Percentiles rank a stretch among this genome's conserved stretches.
Conservation (phyloP, 1,140 invertebrate species). For the Microplitis demolitor region DNA sequence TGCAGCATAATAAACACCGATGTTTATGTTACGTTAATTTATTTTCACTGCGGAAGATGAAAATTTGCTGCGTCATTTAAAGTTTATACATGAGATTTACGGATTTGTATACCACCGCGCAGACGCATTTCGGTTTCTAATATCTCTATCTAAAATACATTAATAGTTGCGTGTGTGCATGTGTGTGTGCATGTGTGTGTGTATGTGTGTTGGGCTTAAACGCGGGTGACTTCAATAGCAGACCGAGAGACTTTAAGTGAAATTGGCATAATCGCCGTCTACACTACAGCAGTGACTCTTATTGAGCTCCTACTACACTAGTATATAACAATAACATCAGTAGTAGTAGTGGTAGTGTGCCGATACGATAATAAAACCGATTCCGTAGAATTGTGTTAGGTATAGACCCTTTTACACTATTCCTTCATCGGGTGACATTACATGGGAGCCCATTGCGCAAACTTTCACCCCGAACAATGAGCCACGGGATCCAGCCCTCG, state of each 20-base stretch:
- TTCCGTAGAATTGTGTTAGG: too few relatives aligned
- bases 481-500: conserved; percentile 24
- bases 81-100: background rate
- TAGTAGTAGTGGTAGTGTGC: too few relatives aligned
- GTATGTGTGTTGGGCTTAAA: background rate
- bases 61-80: background rate
- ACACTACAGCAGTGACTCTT: background rate
- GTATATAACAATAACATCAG: too few relatives aligned
- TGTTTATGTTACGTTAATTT: background rate
- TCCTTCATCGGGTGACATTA: background rate
- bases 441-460: conserved; percentile 43
- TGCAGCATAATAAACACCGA: background rate
- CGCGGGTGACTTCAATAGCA: background rate
- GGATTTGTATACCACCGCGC: background rate
- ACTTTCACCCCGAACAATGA: conserved; percentile 49
- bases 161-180: too few relatives aligned
- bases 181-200: background rate
- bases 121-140: background rate
- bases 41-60: background rate
- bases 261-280: background rate
- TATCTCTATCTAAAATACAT: too few relatives aligned
- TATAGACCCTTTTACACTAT: too few relatives aligned
- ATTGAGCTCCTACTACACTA: too few relatives aligned
- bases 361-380: too few relatives aligned
- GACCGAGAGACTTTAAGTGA: background rate